A percentile compares a stretch with the other conserved stretches of the same genome.
These are phyloP conservation scores for Drosophila malerkotliana DNA, from an alignment of 1,140 invertebrate genomes.

Conservation along the genomic window DNA sequence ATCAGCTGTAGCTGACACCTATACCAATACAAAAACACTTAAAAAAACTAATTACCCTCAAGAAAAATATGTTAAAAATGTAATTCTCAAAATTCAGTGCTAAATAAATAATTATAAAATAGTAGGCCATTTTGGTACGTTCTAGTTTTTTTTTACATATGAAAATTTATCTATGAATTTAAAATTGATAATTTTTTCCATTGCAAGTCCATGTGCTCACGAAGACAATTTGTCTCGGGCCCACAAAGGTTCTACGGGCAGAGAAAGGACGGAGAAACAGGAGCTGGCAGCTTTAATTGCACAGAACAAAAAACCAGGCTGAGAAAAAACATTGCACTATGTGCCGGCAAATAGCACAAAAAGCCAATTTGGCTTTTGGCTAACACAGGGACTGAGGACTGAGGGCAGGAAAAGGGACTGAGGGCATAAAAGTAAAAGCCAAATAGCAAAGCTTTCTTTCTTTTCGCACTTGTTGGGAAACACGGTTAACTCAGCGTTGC, in stretches of 20 bases:
- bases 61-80: neutral
- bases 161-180: no score
- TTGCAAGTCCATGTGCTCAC: slow-evolving; percentile 6
- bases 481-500: neutral
- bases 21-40: slow-evolving; percentile 1
- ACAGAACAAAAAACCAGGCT: slow-evolving; percentile 27
- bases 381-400: slow-evolving; percentile 7
- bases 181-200: neutral
- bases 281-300: slow-evolving; percentile 57
- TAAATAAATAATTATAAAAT: no score
- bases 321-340: slow-evolving; percentile 39
- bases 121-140: no score
- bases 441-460: slow-evolving; percentile 41
- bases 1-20: slow-evolving; percentile 43
- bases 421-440: neutral
- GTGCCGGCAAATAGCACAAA: slow-evolving; percentile 24
- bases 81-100: no score
- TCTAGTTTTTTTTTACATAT: no score
- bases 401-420: neutral
- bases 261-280: slow-evolving; percentile 6
- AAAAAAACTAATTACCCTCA: neutral
- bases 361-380: slow-evolving; percentile 51
- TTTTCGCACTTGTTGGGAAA: slow-evolving; percentile 43
- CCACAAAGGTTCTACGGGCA: slow-evolving; percentile 16
- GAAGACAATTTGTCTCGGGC: slow-evolving; percentile 47